These are phyloP conservation scores for Apodemus sylvaticus DNA, from an alignment of 2,113 vertebrate species.

Conservation along the genomic window DNA sequence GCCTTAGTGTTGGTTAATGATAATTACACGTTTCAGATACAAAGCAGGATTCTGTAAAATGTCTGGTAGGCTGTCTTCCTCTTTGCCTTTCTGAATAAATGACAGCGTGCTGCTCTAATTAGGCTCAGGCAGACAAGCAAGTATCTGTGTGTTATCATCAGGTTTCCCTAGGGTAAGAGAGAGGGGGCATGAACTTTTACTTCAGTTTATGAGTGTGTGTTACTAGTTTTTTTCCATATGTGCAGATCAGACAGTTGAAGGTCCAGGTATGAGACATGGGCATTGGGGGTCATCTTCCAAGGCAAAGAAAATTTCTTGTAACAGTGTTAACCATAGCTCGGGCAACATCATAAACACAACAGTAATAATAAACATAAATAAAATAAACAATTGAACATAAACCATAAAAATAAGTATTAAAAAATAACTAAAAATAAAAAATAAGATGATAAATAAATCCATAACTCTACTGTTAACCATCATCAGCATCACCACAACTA, in stretches of 20 bases:
- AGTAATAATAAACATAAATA: not conserved
- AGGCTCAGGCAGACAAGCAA: constrained; percentile 36
- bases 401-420: too few species aligned
- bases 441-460: not conserved
- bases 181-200: not conserved
- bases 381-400: too few species aligned
- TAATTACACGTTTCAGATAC: constrained; percentile 69
- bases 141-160: constrained; percentile 54
- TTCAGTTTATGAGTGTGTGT: constrained; percentile 32
- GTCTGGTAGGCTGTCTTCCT: constrained; percentile 44
- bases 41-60: constrained; percentile 60
- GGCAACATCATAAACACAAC: not conserved
- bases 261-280: not conserved
- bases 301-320: not conserved
- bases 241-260: not conserved
- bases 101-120: constrained; percentile 62
- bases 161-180: not conserved
- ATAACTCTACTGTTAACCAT: not conserved
- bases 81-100: constrained; percentile 53
- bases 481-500: not conserved
- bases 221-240: constrained; percentile 26
- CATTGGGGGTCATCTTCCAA: not conserved
- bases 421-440: too few species aligned
- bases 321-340: not conserved
- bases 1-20: constrained; percentile 33